These are phyloP conservation scores for Mobula hypostoma DNA, from an alignment of 2,113 vertebrate genomes.

Conservation along the genomic window DNA sequence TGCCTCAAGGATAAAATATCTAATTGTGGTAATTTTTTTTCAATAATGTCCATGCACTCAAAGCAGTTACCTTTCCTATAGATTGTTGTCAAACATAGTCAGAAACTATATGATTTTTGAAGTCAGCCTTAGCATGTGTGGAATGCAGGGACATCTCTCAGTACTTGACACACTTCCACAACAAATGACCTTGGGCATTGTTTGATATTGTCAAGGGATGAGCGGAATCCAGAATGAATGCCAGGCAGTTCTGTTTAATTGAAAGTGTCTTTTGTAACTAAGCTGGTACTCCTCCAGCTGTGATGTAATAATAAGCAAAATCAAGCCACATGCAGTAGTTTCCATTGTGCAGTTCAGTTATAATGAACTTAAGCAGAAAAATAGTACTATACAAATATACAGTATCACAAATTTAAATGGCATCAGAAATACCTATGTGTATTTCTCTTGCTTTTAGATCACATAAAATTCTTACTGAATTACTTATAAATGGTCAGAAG, in stretches of 20 bases:
- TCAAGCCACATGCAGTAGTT: background rate
- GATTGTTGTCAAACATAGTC: background rate
- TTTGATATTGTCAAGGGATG: background rate
- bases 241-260: background rate
- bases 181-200: background rate
- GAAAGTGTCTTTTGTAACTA: background rate
- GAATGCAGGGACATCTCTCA: background rate
- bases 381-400: background rate
- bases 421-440: background rate
- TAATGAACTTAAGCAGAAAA: background rate
- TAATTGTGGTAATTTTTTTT: background rate
- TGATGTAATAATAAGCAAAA: background rate
- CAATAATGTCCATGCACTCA: too few relatives aligned
- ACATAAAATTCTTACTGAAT: background rate
- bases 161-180: background rate
- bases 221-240: background rate
- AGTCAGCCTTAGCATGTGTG: background rate
- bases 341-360: constrained; percentile 8
- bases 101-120: background rate
- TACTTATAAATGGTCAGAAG: background rate
- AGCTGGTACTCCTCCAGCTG: background rate
- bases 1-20: background rate
- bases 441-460: background rate
- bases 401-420: background rate
- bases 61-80: background rate